Evolutionary conservation across 2,888 invertebrate genomes (phyloP).

Genomic region (Liposcelis brunnea): DNA sequence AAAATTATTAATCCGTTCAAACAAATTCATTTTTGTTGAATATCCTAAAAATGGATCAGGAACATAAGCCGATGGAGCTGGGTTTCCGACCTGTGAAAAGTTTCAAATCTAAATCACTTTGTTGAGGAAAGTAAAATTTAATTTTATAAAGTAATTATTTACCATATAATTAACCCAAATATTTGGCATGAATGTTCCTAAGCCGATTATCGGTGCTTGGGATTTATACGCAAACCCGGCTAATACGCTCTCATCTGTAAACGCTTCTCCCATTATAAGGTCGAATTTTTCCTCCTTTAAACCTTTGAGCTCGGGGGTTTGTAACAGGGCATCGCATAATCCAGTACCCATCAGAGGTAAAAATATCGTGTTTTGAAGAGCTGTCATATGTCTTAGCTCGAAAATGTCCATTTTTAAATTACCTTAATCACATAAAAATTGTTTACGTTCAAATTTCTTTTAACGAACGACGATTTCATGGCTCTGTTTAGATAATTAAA

Average conservation of each 20-base stretch:
- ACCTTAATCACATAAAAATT: too few relatives aligned
- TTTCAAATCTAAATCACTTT: not conserved
- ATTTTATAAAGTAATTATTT: not conserved
- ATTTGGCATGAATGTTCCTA: constrained; percentile 5
- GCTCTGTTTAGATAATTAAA: too few relatives aligned
- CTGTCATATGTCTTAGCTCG: not conserved
- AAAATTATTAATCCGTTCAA: not conserved
- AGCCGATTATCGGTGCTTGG: not conserved
- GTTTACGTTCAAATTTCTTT: too few relatives aligned
- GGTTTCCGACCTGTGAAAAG: constrained; percentile 4
- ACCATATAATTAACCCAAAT: constrained; percentile 2
- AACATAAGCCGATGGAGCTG: not conserved
- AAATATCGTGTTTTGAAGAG: not conserved
- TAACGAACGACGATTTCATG: too few relatives aligned
- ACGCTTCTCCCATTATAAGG: not conserved
- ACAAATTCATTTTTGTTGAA: not conserved
- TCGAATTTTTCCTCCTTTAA: constrained; percentile 3
- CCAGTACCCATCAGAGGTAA: not conserved
- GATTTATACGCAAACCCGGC: not conserved
- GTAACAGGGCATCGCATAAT: not conserved
- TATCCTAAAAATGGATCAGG: constrained; percentile 2
- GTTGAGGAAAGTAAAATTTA: not conserved
- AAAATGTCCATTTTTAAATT: not conserved
- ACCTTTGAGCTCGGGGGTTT: not conserved
- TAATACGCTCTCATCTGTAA: not conserved